phyloP scores from a whole-genome alignment of 2,888 invertebrate genomes.

The Exocentrus adspersus region DNA sequence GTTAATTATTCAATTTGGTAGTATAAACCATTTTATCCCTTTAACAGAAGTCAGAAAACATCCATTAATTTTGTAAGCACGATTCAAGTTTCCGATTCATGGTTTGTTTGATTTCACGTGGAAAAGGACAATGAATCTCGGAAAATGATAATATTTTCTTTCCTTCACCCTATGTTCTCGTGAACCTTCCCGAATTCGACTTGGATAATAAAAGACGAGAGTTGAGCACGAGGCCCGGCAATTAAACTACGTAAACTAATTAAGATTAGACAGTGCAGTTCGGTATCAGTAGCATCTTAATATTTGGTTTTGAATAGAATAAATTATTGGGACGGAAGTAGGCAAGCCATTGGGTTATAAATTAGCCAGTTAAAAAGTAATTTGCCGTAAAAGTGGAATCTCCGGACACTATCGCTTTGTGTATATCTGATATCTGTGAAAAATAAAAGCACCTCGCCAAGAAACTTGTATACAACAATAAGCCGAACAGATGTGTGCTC shows the following conservation, averaged over 20 bases:
- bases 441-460: constrained; percentile 56
- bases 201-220: constrained; percentile 23
- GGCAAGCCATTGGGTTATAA: constrained; percentile 55
- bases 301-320: constrained; percentile 55
- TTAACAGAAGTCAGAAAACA: constrained; percentile 16
- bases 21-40: constrained; percentile 29
- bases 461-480: constrained; percentile 58
- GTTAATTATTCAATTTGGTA: too few species aligned
- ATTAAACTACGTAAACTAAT: constrained; percentile 33
- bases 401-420: constrained; percentile 54
- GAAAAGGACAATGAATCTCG: constrained; percentile 8
- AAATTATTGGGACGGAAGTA: constrained; percentile 58
- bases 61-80: constrained; percentile 35
- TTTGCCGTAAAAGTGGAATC: constrained; percentile 57
- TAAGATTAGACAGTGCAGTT: constrained; percentile 33
- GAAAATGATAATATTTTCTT: constrained; percentile 16
- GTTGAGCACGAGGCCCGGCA: constrained; percentile 21
- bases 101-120: constrained; percentile 2
- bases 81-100: not conserved
- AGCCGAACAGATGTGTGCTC: constrained; percentile 55
- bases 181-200: constrained; percentile 17
- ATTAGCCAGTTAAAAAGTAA: constrained; percentile 52
- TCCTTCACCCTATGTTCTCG: constrained; percentile 11
- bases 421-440: constrained; percentile 56
- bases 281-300: constrained; percentile 31